Evolutionary conservation across 2,797 vertebrate genomes (phyloP), one percentile per base, ranked within the genome.

Genomic region (Pogonophryne albipinna): DNA sequence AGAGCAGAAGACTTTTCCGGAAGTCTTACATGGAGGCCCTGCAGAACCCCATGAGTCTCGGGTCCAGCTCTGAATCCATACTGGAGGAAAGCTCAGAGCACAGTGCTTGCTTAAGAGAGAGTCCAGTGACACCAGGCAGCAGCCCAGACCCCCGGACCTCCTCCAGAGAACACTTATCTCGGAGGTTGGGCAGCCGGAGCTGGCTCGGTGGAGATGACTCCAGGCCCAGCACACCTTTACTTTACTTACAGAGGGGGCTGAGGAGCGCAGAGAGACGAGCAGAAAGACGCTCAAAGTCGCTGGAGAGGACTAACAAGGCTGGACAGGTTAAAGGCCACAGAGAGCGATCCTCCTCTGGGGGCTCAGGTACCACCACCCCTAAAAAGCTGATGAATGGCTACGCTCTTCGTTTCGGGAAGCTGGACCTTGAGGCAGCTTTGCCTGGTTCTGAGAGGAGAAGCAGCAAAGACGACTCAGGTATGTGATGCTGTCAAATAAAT

Each of bases 1-100:
- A 96, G 85, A 93, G 93, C 50, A 93, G 92, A 41, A 93, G 96
- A 31, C 92, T 96, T 79, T 96, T 97, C 83, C 92, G 96, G 55
- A 96, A 96, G 69, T 97, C 96, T 4, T 97, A 97, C 86, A 95
- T 97, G 94, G 96, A 97, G 84, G 96, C 96, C 9, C 85, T 97
- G 66, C 95, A 95, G 82, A 97, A 97, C 79, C 96, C 96, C 11
- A 96, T 97, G 96, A 95, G 92, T 66, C 87, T 97, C 0, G 96
- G 95, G n/a, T 96, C 95, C n/a, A 96, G 95, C 83, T 95, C 96
- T 2, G 95, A 96, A 83, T 96, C 95, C 50, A 96, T 96, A 31
- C 82, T 96, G 44, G 95, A 96, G 84, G 95, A 95, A 71, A 89
- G 83, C 15, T 53, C 82, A 0, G 95, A 95, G 27, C 90, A 93